A percentile compares a stretch with the other conserved stretches of the same genome.
phyloP scores from a whole-genome alignment of 2,113 vertebrate genomes.

The Paracanthobrama guichenoti region DNA sequence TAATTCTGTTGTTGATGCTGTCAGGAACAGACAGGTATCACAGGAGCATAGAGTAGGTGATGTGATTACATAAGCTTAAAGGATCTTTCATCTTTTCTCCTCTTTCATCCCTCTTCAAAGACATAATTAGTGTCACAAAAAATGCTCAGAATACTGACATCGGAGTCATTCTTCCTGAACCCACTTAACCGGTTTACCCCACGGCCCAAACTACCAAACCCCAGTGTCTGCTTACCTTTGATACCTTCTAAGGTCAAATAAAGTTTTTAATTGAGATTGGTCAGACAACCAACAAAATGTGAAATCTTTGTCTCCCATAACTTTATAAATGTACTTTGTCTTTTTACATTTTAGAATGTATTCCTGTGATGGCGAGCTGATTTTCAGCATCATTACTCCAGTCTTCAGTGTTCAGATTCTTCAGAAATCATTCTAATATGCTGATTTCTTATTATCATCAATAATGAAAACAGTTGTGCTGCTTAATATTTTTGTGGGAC shows the following conservation, averaged over 20 bases:
- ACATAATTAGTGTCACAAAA: slow-evolving; percentile 63
- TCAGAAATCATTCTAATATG: no score
- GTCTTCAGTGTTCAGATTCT: not conserved
- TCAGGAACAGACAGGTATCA: slow-evolving; percentile 58
- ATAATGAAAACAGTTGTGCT: not conserved
- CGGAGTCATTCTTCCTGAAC: slow-evolving; percentile 44
- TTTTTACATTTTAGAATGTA: no score
- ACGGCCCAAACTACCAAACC: slow-evolving; percentile 40
- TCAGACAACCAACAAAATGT: not conserved
- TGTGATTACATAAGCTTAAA: slow-evolving; percentile 70
- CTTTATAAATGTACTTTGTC: not conserved
- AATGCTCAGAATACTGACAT: slow-evolving; percentile 49
- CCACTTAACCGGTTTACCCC: slow-evolving; percentile 55
- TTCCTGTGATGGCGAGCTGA: not conserved
- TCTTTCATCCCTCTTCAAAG: slow-evolving; percentile 64
- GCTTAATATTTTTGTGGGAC: not conserved
- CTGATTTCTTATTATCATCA: not conserved
- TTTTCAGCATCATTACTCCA: not conserved
- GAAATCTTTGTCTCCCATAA: not conserved
- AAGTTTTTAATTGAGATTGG: not conserved
- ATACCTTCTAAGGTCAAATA: not conserved
- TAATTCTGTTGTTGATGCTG: slow-evolving; percentile 63
- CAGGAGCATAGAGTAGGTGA: slow-evolving; percentile 52
- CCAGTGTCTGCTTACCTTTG: slow-evolving; percentile 1
- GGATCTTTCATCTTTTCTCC: slow-evolving; percentile 64